Evolutionary conservation across 2,113 vertebrate genomes (phyloP), one percentile per base, ranked within the genome.

Genomic region (Neolamprologus modestus): DNA sequence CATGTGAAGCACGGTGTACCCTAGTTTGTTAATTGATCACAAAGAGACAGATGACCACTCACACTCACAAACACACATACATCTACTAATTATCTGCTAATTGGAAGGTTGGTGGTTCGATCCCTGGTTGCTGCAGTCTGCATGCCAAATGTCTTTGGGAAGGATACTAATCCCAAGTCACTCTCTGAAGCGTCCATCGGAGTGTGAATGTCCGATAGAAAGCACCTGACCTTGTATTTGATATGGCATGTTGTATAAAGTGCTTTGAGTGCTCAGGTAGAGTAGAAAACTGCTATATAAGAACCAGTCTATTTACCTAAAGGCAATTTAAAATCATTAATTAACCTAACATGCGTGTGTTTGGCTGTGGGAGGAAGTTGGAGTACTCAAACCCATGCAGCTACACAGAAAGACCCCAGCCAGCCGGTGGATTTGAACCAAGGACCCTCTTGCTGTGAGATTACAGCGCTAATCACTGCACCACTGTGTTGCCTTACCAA

Each of bases 101-200:
- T 21, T 66, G 19, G 19, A 37, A 21, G 33, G 33, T 66, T 66
- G 10, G 61, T 66, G 19, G 61, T 66, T 66, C 7, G 7, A 66
- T 37, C 19, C 33, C 61, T 66, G 19, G 33, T 37, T 66, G 61
- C 61, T 66, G 19, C 19, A 66, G 61, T 66, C 61, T 66, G 61
- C 19, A 37, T 66, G 33, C 10, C 61, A 66, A 66, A 37, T 37
- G 33, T 66, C 61, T 37, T 37, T 37, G 61, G 33, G 61, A 37
- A 66, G 33, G 33, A 66, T 66, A 8, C 61, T 37, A 66, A 66
- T 66, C 19, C 19, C 33, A 37, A 66, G 61, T 21, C 19, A 8
- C 61, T 8, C 31, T 66, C 61, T 21, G 17, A 66, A 5, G 33
- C 19, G 0, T 66, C 19, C 7, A 0, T 68, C 1, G 2, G 33